These are phyloP conservation scores for Enteromius mattozi DNA, from an alignment of 2,797 vertebrate species.

Conservation along the genomic window DNA sequence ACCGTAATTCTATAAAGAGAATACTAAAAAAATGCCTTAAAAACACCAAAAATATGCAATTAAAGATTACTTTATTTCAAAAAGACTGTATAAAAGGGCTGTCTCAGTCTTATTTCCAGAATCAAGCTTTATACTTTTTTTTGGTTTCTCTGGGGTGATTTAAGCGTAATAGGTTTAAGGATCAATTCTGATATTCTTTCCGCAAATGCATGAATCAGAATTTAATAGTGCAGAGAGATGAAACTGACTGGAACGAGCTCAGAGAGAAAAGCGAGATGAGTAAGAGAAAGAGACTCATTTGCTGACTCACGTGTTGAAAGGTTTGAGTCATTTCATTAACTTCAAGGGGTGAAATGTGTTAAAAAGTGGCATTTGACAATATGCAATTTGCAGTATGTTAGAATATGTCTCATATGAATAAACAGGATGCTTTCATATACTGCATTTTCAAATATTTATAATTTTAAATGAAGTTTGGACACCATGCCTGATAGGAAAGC, in stretches of 20 bases:
- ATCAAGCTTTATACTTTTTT: neutral
- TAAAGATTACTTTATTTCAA: too few relatives aligned
- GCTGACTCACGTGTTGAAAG: slow-evolving; percentile 21
- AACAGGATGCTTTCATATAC: neutral
- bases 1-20: too few relatives aligned
- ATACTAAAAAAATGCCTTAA: neutral
- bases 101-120: slow-evolving; percentile 62
- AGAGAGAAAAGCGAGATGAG: slow-evolving; percentile 46
- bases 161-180: neutral
- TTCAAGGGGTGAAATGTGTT: neutral
- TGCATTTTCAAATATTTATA: slow-evolving; percentile 2
- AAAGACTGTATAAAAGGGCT: slow-evolving; percentile 35
- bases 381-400: slow-evolving; percentile 5
- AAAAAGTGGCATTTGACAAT: slow-evolving; percentile 13
- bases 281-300: slow-evolving; percentile 14
- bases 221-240: slow-evolving; percentile 42
- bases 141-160: slow-evolving; percentile 1
- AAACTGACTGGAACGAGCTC: slow-evolving; percentile 61
- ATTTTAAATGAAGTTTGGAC: neutral
- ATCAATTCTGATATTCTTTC: slow-evolving; percentile 1
- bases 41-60: neutral
- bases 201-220: slow-evolving; percentile 9
- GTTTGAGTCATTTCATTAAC: slow-evolving; percentile 7
- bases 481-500: slow-evolving; percentile 8
- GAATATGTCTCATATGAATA: slow-evolving; percentile 12